Evolutionary conservation across 2,888 invertebrate species (phyloP).

Genomic region (Choreutis nemorana): DNA sequence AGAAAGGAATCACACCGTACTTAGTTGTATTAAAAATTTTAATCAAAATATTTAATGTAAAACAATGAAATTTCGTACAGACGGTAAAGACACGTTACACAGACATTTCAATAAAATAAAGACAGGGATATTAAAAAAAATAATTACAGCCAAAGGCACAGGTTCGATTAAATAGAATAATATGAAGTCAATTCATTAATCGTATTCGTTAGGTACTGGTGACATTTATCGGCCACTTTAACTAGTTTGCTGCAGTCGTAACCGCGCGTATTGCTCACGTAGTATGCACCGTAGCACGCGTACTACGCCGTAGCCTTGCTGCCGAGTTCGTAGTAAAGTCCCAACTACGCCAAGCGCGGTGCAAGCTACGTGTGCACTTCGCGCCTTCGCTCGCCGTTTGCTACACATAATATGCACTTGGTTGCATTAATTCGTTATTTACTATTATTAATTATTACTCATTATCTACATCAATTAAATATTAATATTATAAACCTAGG

Average conservation of each 20-base stretch:
- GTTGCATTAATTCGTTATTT: conserved; percentile 48
- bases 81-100: conserved; percentile 41
- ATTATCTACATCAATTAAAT: conserved; percentile 66
- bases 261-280: conserved; percentile 16
- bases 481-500: conserved; percentile 64
- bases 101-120: conserved; percentile 57
- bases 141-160: conserved; percentile 51
- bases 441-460: conserved; percentile 57
- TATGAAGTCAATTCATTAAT: conserved; percentile 66
- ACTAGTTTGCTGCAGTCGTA: conserved; percentile 39
- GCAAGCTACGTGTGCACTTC: conserved; percentile 14
- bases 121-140: conserved; percentile 53
- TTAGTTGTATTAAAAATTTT: conserved; percentile 57
- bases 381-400: conserved; percentile 30
- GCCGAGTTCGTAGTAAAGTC: conserved; percentile 15
- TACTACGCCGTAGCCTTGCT: conserved; percentile 5
- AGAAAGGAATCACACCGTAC: conserved; percentile 50
- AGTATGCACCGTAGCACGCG: conserved; percentile 11
- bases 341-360: conserved; percentile 7
- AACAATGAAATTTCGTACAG: conserved; percentile 44
- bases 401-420: conserved; percentile 49
- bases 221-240: conserved; percentile 47
- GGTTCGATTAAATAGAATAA: conserved; percentile 62
- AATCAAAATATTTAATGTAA: conserved; percentile 46
- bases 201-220: conserved; percentile 60